phyloP scores from a whole-genome alignment of 1,140 invertebrate species.

The Drosophila bipectinata region DNA sequence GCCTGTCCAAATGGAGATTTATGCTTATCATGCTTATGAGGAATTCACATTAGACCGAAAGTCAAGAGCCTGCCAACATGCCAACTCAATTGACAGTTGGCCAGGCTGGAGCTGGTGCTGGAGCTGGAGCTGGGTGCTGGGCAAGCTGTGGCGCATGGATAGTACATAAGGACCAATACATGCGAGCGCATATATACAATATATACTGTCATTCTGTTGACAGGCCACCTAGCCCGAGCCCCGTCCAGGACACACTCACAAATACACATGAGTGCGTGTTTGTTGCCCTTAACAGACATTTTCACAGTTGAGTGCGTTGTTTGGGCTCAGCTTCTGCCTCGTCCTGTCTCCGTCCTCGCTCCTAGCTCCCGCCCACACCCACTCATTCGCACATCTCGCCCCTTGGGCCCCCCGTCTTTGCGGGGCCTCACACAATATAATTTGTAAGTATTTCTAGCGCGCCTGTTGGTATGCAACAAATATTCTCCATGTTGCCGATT shows the following conservation, averaged over 20 bases:
- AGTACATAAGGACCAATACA: constrained; percentile 21
- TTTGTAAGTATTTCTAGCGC: constrained; percentile 77
- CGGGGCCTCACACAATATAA: constrained; percentile 66
- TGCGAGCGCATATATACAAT: constrained; percentile 54
- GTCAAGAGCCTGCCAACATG: constrained; percentile 81
- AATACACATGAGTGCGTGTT: constrained; percentile 65
- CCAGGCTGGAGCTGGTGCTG: constrained; percentile 31
- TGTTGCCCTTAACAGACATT: constrained; percentile 80
- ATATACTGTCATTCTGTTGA: constrained; percentile 80
- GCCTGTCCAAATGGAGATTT: constrained; percentile 53
- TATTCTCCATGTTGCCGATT: constrained; percentile 60
- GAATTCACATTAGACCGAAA: constrained; percentile 73
- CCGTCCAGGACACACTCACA: constrained; percentile 16
- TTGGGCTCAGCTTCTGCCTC: constrained; percentile 51
- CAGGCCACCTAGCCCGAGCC: constrained; percentile 66
- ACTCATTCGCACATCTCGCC: not conserved
- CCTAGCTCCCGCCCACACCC: not conserved
- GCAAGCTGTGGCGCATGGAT: constrained; percentile 22
- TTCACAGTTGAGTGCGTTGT: constrained; percentile 81
- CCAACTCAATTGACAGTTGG: constrained; percentile 81
- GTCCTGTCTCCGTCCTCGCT: not conserved
- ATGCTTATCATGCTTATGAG: constrained; percentile 76
- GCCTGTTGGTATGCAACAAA: constrained; percentile 70
- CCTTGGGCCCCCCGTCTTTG: not conserved
- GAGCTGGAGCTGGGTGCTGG: not conserved